Evolutionary conservation across 2,888 invertebrate species (phyloP).

Genomic region (Gymnosoma rotundatum): DNA sequence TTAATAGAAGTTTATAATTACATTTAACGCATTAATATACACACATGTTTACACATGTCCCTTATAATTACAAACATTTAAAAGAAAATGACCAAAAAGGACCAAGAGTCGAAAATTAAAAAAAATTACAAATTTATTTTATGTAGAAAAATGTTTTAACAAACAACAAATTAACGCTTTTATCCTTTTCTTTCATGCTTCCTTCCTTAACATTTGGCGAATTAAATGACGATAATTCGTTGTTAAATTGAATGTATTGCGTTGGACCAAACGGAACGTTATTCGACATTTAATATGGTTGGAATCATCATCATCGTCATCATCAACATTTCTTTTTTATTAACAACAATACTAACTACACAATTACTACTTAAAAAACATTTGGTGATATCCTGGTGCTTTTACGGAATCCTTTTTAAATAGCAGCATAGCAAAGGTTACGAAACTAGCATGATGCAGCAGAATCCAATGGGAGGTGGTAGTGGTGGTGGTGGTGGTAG

Average conservation of each 20-base stretch:
- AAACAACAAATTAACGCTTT: slow-evolving; percentile 14
- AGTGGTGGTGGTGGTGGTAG: neutral
- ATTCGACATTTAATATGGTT: slow-evolving; percentile 38
- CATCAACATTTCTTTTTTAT: slow-evolving; percentile 1
- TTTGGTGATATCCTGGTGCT: slow-evolving; percentile 36
- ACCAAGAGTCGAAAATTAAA: neutral
- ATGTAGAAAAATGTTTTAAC: neutral
- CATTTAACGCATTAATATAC: neutral
- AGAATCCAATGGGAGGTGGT: slow-evolving; percentile 46
- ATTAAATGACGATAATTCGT: slow-evolving; percentile 40
- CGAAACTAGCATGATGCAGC: slow-evolving; percentile 67
- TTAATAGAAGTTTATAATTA: neutral
- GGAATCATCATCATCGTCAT: slow-evolving; percentile 17
- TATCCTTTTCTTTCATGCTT: slow-evolving; percentile 33
- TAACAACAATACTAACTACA: slow-evolving; percentile 26
- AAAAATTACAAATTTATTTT: slow-evolving; percentile 15
- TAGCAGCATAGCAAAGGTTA: slow-evolving; percentile 67
- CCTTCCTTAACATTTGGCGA: slow-evolving; percentile 3
- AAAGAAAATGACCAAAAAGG: slow-evolving; percentile 6
- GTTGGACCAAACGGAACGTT: slow-evolving; percentile 40
- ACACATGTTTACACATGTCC: too few species aligned
- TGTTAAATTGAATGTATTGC: slow-evolving; percentile 38
- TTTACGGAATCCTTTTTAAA: slow-evolving; percentile 35
- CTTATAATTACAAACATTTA: slow-evolving; percentile 21
- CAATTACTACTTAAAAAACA: slow-evolving; percentile 48